A percentile compares a stretch with the other conserved stretches of the same genome.
Evolutionary conservation across 37 sponge, comb jelly and placozoan genomes (phyloP).

Genomic region (Haliclona indistincta): DNA sequence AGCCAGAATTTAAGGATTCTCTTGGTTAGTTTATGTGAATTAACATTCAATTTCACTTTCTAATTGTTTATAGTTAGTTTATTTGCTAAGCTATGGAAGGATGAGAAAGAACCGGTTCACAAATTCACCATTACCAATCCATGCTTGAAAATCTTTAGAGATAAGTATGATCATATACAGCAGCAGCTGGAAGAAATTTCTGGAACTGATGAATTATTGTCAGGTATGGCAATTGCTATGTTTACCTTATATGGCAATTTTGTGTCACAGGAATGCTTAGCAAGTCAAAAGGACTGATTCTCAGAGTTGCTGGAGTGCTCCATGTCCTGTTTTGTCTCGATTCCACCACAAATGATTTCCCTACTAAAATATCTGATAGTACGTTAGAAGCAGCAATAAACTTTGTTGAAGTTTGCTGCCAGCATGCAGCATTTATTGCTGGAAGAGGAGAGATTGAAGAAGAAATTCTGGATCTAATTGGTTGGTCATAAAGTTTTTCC

Average conservation of each 20-base stretch:
- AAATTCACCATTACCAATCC: constrained; percentile 9
- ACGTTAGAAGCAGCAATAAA: constrained; percentile 31
- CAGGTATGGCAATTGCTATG: constrained; percentile 17
- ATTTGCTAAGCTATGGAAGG: not conserved
- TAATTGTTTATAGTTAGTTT: not conserved
- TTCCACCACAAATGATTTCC: not conserved
- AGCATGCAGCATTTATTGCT: constrained; percentile 51
- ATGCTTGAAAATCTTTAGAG: constrained; percentile 9
- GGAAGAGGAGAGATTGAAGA: constrained; percentile 34
- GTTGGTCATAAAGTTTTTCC: too few species aligned
- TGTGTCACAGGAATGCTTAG: constrained; percentile 39
- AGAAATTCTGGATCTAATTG: constrained; percentile 4
- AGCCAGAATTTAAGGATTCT: not conserved
- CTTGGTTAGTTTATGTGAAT: constrained; percentile 1
- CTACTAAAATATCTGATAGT: not conserved
- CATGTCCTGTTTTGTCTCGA: constrained; percentile 50
- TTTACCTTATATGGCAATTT: not conserved
- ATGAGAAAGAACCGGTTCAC: constrained; percentile 3
- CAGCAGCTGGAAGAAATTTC: not conserved
- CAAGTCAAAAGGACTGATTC: constrained; percentile 43
- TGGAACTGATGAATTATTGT: constrained; percentile 21
- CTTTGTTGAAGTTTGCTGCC: constrained; percentile 41
- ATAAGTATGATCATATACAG: constrained; percentile 26
- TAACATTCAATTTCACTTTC: not conserved
- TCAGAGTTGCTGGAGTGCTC: constrained; percentile 36